phyloP scores from a whole-genome alignment of 1,140 invertebrate species.

The Gryllus bimaculatus region DNA sequence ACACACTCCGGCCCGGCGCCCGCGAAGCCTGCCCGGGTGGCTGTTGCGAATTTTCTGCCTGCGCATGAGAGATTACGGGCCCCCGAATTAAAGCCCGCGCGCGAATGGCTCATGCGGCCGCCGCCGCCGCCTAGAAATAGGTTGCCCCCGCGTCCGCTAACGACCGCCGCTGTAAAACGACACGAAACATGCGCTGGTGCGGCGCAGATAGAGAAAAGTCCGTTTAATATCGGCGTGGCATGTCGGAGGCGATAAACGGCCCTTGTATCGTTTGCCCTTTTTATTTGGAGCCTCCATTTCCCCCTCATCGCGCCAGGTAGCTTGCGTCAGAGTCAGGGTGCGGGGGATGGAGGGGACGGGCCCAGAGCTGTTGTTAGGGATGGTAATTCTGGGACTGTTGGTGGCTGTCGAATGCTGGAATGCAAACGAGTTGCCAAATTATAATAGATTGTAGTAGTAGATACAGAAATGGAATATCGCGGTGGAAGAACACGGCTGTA shows the following conservation, averaged over 20 bases:
- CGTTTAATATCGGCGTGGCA: not conserved
- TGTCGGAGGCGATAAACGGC: not conserved
- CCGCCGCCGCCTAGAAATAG: not conserved
- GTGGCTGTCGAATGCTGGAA: no score
- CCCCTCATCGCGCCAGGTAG: no score
- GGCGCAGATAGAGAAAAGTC: not conserved
- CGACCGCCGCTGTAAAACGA: not conserved
- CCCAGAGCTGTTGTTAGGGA: no score
- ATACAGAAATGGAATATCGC: no score
- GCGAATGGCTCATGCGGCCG: not conserved
- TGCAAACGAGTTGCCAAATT: no score
- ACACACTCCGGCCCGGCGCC: not conserved
- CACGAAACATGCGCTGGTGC: not conserved
- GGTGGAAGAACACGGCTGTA: no score
- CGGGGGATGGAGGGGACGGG: no score
- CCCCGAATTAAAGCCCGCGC: not conserved
- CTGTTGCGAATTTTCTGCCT: not conserved
- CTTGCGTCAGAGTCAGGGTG: no score
- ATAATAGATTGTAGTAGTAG: no score
- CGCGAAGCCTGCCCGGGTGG: not conserved
- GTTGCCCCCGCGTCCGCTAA: not conserved
- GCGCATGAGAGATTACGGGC: not conserved
- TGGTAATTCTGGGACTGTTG: no score
- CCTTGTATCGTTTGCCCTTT: not conserved
- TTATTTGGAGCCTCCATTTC: not conserved